Conservation (phyloP, 2,888 invertebrate genomes). For the Drosophila percnosoma region DNA sequence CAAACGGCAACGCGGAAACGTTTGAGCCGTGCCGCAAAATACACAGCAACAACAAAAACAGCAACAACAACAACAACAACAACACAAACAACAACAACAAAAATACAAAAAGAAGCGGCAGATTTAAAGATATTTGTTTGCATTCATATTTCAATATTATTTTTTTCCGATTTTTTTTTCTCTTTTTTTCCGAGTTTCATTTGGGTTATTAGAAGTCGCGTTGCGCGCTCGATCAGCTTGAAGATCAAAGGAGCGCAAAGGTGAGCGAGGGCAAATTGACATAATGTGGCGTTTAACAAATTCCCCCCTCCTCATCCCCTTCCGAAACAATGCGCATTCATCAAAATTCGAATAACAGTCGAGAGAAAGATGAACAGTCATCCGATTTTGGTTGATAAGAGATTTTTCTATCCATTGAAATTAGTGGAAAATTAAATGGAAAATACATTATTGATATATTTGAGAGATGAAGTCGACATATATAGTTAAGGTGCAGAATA, state of each 20-base stretch:
- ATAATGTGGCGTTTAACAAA: constrained; percentile 84
- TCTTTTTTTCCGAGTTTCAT: background rate
- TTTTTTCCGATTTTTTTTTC: constrained; percentile 26
- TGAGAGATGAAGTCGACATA: background rate
- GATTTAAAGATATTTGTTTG: constrained; percentile 59
- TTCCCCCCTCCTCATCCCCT: constrained; percentile 29
- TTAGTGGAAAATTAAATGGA: constrained; percentile 7
- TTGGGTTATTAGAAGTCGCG: constrained; percentile 58
- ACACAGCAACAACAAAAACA: constrained; percentile 43
- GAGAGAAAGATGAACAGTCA: constrained; percentile 35
- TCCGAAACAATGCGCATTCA: constrained; percentile 58
- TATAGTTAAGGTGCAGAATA: background rate
- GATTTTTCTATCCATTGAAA: constrained; percentile 11
- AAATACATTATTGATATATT: constrained; percentile 1
- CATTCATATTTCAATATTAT: constrained; percentile 78
- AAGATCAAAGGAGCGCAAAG: constrained; percentile 71
- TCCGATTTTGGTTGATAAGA: background rate
- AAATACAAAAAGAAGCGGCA: constrained; percentile 18
- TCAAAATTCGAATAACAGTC: constrained; percentile 59
- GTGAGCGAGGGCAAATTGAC: constrained; percentile 72
- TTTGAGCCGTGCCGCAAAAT: constrained; percentile 72
- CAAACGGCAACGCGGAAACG: constrained; percentile 31
- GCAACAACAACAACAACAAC: constrained; percentile 18
- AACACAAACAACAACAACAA: constrained; percentile 4
- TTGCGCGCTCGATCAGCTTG: constrained; percentile 42